Base-by-base conservation (phyloP, 2,888 invertebrate species). In the Lepas anatifera region DNA sequence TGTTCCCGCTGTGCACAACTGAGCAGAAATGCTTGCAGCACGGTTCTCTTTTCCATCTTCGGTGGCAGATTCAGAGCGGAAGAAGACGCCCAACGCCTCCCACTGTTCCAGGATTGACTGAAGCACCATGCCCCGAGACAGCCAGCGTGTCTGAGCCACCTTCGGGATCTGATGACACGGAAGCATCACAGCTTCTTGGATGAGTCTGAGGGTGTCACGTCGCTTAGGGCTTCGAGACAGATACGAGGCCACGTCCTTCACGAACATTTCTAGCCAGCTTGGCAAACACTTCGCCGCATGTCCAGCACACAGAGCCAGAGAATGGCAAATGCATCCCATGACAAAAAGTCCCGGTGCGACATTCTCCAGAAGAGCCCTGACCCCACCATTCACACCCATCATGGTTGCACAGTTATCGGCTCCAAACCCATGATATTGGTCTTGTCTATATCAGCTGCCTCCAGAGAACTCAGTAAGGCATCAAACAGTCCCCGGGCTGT, bases 281-380 rank as follows among this genome's bases (percentile, higher is more conserved):
- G 72, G 71, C 43, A 71, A 27, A 37, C 37, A 35, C 25, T 48
- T 69, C 37, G 68, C 67, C 22, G 72, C 69, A 50, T 71, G 70
- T 16, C 70, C 71, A 25, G 69, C 37, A 63, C 72, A 72, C 37
- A 72, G 63, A 18, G 69, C 72, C 52, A 72, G 71, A 16, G 70
- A 72, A 52, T 70, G 71, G 35, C 70, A 71, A 11, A 71, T 66
- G 39, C 72, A 71, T 39, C 69, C 69, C 46, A 69, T 22, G 37
- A 70, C 48, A 68, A 70, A 68, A 1, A 70, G 37, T n/a, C 39
- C 68, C 52, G n/a, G 68, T 69, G 22, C 67, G 16, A 50, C 70
- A 68, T 22, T 63, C 69, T 39, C 68, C 69, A 46, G 50, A 18
- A 67, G 52, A 27, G 50, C 46, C 50, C 68, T 67, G 43, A 72